A percentile compares a stretch with the other conserved stretches of the same genome.
Evolutionary conservation across 53 echinoderm and acorn worm genomes (phyloP).

Genomic region (Paelopatides confundens): DNA sequence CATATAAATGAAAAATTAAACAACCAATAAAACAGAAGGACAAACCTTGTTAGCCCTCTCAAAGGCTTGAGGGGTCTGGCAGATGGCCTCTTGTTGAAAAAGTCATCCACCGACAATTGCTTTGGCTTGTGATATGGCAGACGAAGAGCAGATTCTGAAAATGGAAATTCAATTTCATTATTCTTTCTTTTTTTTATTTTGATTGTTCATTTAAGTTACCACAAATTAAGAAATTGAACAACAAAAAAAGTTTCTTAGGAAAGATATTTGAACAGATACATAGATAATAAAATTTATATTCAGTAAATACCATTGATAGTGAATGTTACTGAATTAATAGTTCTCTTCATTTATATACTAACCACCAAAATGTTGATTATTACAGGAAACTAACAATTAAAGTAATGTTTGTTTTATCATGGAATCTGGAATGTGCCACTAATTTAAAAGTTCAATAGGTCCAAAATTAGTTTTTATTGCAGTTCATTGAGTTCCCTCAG

Average conservation of each 20-base stretch:
- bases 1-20: not conserved
- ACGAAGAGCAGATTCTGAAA: conserved; percentile 75
- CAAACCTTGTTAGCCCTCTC: conserved; percentile 26
- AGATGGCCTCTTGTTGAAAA: conserved; percentile 87
- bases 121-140: conserved; percentile 94
- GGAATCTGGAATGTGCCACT: no score
- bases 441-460: no score
- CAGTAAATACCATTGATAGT: no score
- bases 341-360: no score
- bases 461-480: no score
- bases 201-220: not conserved
- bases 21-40: not conserved
- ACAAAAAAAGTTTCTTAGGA: not conserved
- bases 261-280: no score
- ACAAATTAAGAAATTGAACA: not conserved
- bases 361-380: no score
- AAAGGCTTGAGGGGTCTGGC: conserved; percentile 63
- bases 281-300: no score
- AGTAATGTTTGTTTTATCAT: no score
- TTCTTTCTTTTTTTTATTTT: not conserved
- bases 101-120: conserved; percentile 82
- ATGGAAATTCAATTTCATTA: not conserved
- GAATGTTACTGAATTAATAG: no score
- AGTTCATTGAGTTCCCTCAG: no score
- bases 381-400: no score